Conservation (phyloP, 1,140 invertebrate species). For the Eueides isabella region DNA sequence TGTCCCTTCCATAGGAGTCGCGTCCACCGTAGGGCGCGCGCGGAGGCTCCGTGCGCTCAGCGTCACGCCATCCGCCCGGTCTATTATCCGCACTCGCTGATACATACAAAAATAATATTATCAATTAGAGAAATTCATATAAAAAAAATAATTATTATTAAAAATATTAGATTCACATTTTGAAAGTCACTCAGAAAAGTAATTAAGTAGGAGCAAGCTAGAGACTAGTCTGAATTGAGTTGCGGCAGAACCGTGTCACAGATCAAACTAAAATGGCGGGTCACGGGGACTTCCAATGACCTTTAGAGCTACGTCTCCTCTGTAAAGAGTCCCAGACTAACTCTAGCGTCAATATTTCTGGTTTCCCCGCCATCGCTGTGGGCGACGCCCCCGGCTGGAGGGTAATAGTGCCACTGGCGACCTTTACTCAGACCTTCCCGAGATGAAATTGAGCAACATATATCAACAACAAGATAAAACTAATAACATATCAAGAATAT, state of each 20-base stretch:
- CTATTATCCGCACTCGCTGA: slow-evolving; percentile 80
- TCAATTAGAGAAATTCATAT: background rate
- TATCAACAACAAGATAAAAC: background rate
- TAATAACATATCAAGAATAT: background rate
- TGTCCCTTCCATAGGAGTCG: slow-evolving; percentile 73
- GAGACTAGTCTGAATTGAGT: slow-evolving; percentile 83
- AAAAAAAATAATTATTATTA: too few relatives aligned
- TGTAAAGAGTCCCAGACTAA: slow-evolving; percentile 56
- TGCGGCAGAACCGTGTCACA: slow-evolving; percentile 72
- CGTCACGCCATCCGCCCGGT: slow-evolving; percentile 83
- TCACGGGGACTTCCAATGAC: slow-evolving; percentile 67
- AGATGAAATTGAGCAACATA: slow-evolving; percentile 63
- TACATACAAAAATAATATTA: background rate
- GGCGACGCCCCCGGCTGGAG: slow-evolving; percentile 68
- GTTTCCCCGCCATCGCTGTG: slow-evolving; percentile 65
- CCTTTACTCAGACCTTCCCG: slow-evolving; percentile 82
- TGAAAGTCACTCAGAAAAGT: slow-evolving; percentile 56
- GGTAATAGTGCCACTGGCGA: slow-evolving; percentile 48
- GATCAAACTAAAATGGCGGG: slow-evolving; percentile 77
- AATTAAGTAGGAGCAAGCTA: slow-evolving; percentile 54
- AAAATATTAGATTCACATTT: background rate
- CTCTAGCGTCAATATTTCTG: slow-evolving; percentile 61
- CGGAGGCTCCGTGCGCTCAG: slow-evolving; percentile 66
- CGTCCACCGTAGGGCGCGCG: slow-evolving; percentile 74
- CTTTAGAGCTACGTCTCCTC: slow-evolving; percentile 53